phyloP scores from a whole-genome alignment of 2,888 invertebrate genomes.

The Ariolimax columbianus region DNA sequence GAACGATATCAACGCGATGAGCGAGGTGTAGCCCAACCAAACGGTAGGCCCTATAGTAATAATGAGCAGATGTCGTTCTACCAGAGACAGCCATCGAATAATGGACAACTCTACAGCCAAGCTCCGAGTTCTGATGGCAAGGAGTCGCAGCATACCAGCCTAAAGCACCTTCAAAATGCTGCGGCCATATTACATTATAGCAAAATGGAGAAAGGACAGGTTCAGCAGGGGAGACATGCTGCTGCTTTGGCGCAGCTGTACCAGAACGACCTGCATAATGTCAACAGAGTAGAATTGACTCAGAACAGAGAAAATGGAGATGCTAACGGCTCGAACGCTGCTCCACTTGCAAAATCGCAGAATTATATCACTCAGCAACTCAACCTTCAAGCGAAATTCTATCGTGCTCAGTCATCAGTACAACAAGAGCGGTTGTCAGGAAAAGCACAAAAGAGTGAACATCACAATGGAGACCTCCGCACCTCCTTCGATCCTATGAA shows the following conservation, averaged over 20 bases:
- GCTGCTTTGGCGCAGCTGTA: constrained; percentile 37
- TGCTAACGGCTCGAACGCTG: neutral
- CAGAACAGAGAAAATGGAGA: neutral
- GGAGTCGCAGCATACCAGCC: neutral
- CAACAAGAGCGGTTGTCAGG: neutral
- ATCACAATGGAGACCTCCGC: constrained; percentile 19
- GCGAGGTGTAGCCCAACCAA: neutral
- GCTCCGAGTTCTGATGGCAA: neutral
- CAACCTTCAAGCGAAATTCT: constrained; percentile 8
- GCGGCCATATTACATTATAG: constrained; percentile 17
- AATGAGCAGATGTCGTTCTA: neutral
- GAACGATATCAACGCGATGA: constrained; percentile 6
- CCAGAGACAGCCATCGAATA: neutral
- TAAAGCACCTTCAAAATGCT: constrained; percentile 8
- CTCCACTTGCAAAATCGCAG: neutral
- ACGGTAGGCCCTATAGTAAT: neutral
- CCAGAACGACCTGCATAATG: constrained; percentile 42
- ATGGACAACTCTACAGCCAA: neutral
- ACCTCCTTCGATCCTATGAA: constrained; percentile 57
- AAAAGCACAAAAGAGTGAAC: neutral
- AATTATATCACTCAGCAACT: constrained; percentile 7
- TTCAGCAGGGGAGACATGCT: constrained; percentile 30
- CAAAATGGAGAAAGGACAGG: neutral
- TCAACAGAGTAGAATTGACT: neutral
- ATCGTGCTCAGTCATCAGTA: neutral